A percentile compares a stretch with the other conserved stretches of the same genome.
Evolutionary conservation across 1,140 invertebrate species (phyloP).

Genomic region (Tetraneura akinire): DNA sequence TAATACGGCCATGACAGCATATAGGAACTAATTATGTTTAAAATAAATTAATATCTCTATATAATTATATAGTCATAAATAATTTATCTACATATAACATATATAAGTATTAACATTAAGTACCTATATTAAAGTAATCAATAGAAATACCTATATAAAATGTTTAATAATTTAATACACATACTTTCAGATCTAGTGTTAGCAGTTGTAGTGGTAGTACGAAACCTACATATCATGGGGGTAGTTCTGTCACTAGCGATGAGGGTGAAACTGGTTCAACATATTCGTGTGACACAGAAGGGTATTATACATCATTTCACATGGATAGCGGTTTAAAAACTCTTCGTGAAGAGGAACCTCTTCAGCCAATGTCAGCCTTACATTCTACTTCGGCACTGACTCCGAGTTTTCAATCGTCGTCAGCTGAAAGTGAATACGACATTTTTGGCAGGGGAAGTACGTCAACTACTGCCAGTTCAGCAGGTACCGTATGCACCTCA

Average conservation of each 20-base stretch:
- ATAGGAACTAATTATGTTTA: no score
- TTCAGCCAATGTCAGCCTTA: constrained; percentile 66
- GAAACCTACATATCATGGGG: constrained; percentile 59
- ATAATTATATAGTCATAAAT: no score
- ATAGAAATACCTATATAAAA: no score
- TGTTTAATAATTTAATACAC: no score
- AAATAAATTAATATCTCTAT: no score
- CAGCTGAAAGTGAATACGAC: constrained; percentile 83
- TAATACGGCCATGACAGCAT: no score
- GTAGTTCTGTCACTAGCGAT: constrained; percentile 82
- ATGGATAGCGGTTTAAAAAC: constrained; percentile 91
- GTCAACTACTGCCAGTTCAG: constrained; percentile 85
- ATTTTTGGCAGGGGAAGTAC: constrained; percentile 80
- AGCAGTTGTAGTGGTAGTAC: constrained; percentile 63
- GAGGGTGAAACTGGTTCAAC: constrained; percentile 90
- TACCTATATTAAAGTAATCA: no score
- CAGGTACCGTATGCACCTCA: constrained; percentile 83
- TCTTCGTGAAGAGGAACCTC: constrained; percentile 75
- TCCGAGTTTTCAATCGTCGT: constrained; percentile 61
- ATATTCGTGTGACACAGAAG: constrained; percentile 94
- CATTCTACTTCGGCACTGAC: constrained; percentile 66
- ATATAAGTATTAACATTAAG: no score
- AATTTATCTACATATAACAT: no score
- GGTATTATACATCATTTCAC: constrained; percentile 96
- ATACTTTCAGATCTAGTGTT: constrained; percentile 65